These are phyloP conservation scores for Zophobas morio DNA, from an alignment of 1,140 invertebrate species.

Conservation along the genomic window DNA sequence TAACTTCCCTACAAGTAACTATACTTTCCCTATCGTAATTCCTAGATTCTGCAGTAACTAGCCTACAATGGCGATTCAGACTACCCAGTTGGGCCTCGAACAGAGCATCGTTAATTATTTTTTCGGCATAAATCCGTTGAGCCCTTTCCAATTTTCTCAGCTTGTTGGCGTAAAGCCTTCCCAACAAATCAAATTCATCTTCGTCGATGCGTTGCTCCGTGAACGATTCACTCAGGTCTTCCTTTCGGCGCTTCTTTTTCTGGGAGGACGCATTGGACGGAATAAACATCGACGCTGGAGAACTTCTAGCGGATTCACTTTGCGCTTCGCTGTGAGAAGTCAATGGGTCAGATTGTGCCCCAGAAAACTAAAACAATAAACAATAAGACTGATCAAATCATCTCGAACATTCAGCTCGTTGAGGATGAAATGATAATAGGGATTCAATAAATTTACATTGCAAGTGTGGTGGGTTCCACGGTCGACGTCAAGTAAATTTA, in stretches of 20 bases:
- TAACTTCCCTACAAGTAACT: background rate
- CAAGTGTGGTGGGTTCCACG: too few species aligned
- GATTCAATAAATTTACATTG: too few species aligned
- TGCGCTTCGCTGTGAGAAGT: slow-evolving; percentile 13
- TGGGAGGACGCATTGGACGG: background rate
- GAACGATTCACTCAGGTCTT: slow-evolving; percentile 1
- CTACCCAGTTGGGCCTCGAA: slow-evolving; percentile 17
- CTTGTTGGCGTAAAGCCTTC: slow-evolving; percentile 26
- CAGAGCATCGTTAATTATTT: slow-evolving; percentile 32
- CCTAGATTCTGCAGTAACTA: background rate
- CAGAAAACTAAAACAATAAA: background rate
- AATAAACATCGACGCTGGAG: slow-evolving; percentile 3
- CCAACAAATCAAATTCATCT: slow-evolving; percentile 32
- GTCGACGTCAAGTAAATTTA: too few species aligned
- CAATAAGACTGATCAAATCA: too few species aligned
- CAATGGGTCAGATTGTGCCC: slow-evolving; percentile 2
- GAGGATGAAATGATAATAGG: too few species aligned
- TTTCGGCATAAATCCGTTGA: slow-evolving; percentile 36
- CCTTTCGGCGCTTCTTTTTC: slow-evolving; percentile 1
- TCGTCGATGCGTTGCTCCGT: slow-evolving; percentile 5
- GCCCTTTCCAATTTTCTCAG: slow-evolving; percentile 13
- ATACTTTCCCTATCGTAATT: background rate
- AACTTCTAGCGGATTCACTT: slow-evolving; percentile 16
- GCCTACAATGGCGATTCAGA: slow-evolving; percentile 5
- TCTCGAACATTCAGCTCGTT: too few species aligned